Evolutionary conservation across 2,797 vertebrate genomes (phyloP).

Genomic region (Schizopygopsis pylzovi): DNA sequence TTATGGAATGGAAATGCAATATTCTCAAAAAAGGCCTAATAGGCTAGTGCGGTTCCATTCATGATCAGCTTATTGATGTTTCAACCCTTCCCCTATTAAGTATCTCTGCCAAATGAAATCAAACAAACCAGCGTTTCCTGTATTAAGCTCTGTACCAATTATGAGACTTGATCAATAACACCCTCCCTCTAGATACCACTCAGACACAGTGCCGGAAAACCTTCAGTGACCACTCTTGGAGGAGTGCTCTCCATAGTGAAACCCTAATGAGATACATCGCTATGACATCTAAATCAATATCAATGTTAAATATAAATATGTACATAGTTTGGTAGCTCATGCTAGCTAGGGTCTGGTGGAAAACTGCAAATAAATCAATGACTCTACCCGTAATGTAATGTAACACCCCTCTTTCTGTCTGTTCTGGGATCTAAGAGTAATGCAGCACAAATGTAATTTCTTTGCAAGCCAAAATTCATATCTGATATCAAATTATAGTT

Average conservation of each 20-base stretch:
- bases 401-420: constrained; percentile 24
- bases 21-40: not conserved
- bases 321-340: constrained; percentile 52
- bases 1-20: not conserved
- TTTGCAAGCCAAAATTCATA: constrained; percentile 10
- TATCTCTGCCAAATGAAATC: constrained; percentile 43
- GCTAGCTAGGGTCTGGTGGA: constrained; percentile 22
- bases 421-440: constrained; percentile 28
- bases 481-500: constrained; percentile 29
- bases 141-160: constrained; percentile 45
- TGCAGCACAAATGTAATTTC: constrained; percentile 43
- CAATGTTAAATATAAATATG: constrained; percentile 61
- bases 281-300: constrained; percentile 53
- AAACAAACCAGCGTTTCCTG: constrained; percentile 55
- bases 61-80: constrained; percentile 46
- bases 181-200: constrained; percentile 47
- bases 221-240: constrained; percentile 40
- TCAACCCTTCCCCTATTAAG: constrained; percentile 35
- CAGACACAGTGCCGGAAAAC: constrained; percentile 44
- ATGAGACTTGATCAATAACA: constrained; percentile 55
- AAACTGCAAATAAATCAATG: constrained; percentile 55
- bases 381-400: constrained; percentile 44
- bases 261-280: constrained; percentile 39
- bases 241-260: constrained; percentile 31
- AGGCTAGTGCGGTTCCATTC: constrained; percentile 8